These are phyloP conservation scores for Philaethria dido DNA, from an alignment of 2,888 invertebrate species.

Conservation along the genomic window DNA sequence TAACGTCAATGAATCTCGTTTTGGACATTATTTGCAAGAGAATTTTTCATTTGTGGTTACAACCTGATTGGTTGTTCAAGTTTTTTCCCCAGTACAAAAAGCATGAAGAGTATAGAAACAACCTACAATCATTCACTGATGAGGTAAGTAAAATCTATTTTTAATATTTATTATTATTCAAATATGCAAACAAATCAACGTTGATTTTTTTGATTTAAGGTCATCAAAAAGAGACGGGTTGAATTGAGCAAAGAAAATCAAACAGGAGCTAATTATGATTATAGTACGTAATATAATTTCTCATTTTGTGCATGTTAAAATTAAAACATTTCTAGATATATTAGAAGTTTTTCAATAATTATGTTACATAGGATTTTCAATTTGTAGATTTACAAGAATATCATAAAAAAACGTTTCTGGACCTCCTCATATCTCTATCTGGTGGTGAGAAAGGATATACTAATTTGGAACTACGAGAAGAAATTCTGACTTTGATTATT, in stretches of 20 bases:
- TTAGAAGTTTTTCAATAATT: neutral
- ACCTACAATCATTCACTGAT: constrained; percentile 85
- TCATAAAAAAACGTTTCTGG: constrained; percentile 79
- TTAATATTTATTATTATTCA: neutral
- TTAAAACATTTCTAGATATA: neutral
- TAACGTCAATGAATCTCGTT: constrained; percentile 57
- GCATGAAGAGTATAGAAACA: constrained; percentile 75
- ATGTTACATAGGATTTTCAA: neutral
- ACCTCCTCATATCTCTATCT: constrained; percentile 78
- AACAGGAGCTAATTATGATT: constrained; percentile 58
- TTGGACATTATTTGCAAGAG: constrained; percentile 64
- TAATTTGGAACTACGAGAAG: constrained; percentile 81
- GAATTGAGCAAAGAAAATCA: constrained; percentile 56
- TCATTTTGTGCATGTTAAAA: no score
- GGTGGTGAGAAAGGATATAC: constrained; percentile 78
- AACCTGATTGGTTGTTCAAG: constrained; percentile 83
- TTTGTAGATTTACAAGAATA: constrained; percentile 61
- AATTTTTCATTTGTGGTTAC: constrained; percentile 76
- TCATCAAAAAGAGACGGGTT: constrained; percentile 61
- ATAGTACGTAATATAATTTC: constrained; percentile 53
- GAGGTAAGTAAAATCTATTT: constrained; percentile 55
- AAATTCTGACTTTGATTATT: constrained; percentile 81
- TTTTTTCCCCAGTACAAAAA: constrained; percentile 74
- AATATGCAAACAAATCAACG: neutral
- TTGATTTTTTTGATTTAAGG: constrained; percentile 50